Conservation (phyloP, 2,113 vertebrate species). For the Tinamus guttatus region DNA sequence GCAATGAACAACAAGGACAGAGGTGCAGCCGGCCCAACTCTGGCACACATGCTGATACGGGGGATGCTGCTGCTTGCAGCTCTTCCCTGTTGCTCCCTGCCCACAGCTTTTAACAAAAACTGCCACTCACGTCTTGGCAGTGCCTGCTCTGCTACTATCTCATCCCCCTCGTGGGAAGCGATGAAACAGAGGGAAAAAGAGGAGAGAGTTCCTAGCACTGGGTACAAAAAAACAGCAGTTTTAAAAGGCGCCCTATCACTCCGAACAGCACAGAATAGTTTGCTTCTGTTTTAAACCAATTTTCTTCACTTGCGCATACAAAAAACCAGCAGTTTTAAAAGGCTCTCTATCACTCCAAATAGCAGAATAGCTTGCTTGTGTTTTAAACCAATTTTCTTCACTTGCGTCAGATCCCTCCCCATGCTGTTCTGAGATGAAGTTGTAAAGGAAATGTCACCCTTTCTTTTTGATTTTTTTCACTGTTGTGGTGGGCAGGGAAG, state of each 20-base stretch:
- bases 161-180: not conserved
- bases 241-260: not conserved
- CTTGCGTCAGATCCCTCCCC: not conserved
- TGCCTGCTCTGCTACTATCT: not conserved
- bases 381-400: not conserved
- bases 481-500: not conserved
- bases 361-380: not conserved
- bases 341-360: not conserved
- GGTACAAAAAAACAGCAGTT: not conserved
- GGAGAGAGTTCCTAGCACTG: accelerated
- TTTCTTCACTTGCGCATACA: not conserved
- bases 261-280: not conserved
- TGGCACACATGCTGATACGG: not conserved
- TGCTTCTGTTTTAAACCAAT: not conserved
- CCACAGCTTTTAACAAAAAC: not conserved
- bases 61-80: not conserved
- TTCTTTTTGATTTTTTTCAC: not conserved
- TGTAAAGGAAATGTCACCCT: not conserved
- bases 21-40: not conserved
- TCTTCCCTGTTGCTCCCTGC: not conserved
- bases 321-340: not conserved
- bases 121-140: not conserved
- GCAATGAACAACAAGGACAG: accelerated
- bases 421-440: not conserved
- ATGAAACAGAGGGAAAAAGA: not conserved